phyloP scores from a whole-genome alignment of 2,888 invertebrate species.

The Stenolophus ochropezus region DNA sequence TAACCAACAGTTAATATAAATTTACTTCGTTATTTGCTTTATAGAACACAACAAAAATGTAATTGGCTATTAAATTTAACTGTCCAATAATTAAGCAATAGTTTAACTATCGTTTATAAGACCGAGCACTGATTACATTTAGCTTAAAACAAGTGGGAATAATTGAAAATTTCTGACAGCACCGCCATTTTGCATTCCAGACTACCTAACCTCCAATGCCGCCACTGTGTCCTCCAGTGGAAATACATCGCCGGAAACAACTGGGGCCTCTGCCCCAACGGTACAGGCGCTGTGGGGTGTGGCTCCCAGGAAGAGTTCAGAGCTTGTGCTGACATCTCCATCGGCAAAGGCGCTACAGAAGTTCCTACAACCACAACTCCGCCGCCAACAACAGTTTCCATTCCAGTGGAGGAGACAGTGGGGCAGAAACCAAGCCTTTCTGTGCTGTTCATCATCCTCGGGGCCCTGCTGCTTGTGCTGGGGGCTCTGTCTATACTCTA shows the following conservation, averaged over 20 bases:
- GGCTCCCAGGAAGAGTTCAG: slow-evolving; percentile 93
- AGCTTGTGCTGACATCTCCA: slow-evolving; percentile 87
- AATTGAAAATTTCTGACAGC: neutral
- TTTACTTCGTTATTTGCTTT: no score
- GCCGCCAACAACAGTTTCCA: no score
- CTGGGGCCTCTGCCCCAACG: slow-evolving; percentile 86
- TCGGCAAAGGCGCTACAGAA: slow-evolving; percentile 74
- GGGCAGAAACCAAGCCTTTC: slow-evolving; percentile 61
- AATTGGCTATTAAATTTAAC: no score
- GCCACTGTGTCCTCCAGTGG: slow-evolving; percentile 92
- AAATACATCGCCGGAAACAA: slow-evolving; percentile 89
- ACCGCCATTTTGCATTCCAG: slow-evolving; percentile 51
- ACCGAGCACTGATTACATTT: no score
- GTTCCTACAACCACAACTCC: slow-evolving; percentile 17
- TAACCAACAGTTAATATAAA: no score
- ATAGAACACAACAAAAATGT: no score
- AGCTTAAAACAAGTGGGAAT: neutral
- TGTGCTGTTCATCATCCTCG: slow-evolving; percentile 70
- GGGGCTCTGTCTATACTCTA: slow-evolving; percentile 82
- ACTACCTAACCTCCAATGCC: slow-evolving; percentile 81
- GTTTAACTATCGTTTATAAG: no score
- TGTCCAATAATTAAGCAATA: no score
- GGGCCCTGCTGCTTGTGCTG: slow-evolving; percentile 80
- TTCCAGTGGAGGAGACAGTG: no score
- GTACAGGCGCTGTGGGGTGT: slow-evolving; percentile 87